Conservation (phyloP, 2,113 vertebrate genomes). For the Plecturocebus donacophilus region DNA sequence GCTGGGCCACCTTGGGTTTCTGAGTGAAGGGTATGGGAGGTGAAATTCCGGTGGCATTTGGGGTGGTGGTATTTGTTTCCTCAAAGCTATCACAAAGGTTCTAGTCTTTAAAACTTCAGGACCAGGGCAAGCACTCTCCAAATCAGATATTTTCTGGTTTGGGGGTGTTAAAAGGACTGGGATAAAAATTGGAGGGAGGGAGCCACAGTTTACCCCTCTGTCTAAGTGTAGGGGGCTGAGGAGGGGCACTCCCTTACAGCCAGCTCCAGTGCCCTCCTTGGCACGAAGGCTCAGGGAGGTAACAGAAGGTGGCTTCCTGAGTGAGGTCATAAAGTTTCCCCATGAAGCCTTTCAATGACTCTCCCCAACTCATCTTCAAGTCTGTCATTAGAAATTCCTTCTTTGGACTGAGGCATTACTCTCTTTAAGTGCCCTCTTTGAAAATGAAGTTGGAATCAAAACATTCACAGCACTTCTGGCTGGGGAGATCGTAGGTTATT, state of each 20-base stretch:
- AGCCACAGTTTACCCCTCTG: background rate
- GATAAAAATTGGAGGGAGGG: background rate
- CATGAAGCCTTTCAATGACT: background rate
- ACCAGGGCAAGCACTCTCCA: background rate
- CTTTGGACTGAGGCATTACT: background rate
- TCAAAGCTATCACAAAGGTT: background rate
- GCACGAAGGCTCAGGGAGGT: background rate
- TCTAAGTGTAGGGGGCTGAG: background rate
- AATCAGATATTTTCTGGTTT: background rate
- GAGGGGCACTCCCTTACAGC: background rate
- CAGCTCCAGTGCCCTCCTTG: background rate
- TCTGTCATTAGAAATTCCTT: conserved; percentile 33
- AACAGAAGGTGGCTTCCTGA: background rate
- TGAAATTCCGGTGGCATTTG: background rate
- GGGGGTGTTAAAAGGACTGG: background rate
- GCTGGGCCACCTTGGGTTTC: background rate
- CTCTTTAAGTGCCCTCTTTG: conserved; percentile 10
- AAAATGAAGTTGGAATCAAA: conserved; percentile 16
- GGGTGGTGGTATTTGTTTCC: conserved; percentile 8
- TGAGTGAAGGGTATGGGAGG: background rate
- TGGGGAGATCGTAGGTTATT: background rate
- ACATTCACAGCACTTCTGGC: background rate
- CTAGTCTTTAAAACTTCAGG: conserved; percentile 1
- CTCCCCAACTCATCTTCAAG: background rate
- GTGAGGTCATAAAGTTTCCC: background rate